A percentile compares a stretch with the other conserved stretches of the same genome.
These are phyloP conservation scores for Dinoponera quadriceps DNA, from an alignment of 1,140 invertebrate species.

Conservation along the genomic window DNA sequence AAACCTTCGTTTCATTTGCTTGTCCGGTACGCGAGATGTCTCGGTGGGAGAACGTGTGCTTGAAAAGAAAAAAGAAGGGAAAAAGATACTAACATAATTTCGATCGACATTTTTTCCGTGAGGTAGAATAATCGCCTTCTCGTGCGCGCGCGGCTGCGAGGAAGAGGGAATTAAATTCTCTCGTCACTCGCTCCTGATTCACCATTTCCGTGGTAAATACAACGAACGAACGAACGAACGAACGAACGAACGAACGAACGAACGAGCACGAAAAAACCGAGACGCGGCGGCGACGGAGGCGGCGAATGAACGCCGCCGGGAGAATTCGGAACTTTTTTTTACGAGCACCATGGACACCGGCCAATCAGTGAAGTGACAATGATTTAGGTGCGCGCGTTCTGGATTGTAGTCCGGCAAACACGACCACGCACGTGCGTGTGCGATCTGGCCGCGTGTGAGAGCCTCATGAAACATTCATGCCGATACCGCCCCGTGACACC, in stretches of 20 bases:
- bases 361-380: conserved; percentile 51
- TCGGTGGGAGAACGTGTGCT: neutral
- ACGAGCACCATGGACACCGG: conserved; percentile 30
- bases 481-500: conserved; percentile 68
- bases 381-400: conserved; percentile 60
- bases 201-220: conserved; percentile 29
- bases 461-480: conserved; percentile 74
- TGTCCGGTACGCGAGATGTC: too few species aligned
- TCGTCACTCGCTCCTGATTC: conserved; percentile 31
- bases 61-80: neutral
- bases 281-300: neutral
- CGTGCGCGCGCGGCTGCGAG: too few species aligned
- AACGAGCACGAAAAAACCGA: conserved; percentile 9
- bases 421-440: conserved; percentile 40
- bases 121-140: conserved; percentile 7
- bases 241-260: conserved; percentile 28
- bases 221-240: conserved; percentile 7
- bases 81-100: neutral
- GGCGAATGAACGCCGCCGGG: neutral
- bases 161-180: conserved; percentile 29
- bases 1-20: neutral
- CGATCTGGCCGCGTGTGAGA: neutral
- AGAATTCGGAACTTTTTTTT: conserved; percentile 14
- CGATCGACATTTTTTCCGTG: neutral
- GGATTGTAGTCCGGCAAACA: conserved; percentile 52